Evolutionary conservation across 2,113 vertebrate genomes (phyloP), one percentile per base, ranked within the genome.

Genomic region (Rhipidura dahli): DNA sequence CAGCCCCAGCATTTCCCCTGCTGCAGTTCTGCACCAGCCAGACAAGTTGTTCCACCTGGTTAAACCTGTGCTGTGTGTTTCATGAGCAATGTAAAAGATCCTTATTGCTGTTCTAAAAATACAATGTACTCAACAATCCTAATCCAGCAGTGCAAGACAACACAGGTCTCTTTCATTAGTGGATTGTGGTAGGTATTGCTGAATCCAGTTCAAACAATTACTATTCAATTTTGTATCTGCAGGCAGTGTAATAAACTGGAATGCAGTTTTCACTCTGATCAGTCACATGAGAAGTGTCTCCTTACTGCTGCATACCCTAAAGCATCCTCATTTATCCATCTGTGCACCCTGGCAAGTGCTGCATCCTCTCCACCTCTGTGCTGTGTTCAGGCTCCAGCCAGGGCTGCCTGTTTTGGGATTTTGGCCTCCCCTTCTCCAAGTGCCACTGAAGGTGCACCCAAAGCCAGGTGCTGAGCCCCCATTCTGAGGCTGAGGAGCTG

Each of bases 121-220:
- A 88, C 71, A 83, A n/a, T n/a, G 15, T 82, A n/a, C 71, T 97
- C 97, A 96, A 95, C 98, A 97, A 95, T 95, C 98, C 97, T 95
- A 90, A 97, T 98, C 97, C 98, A 97, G 89, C 97, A 97, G 96
- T 98, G 97, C 98, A 98, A 99, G 98, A 98, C 96, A 96, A 97
- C 97, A 98, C 98, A 99, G 97, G 98, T 92, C 87, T 89, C 73
- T 86, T 81, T 98, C 98, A 97, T 98, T 98, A 97, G 93, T 95
- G 97, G 98, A 20, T 97, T 96, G 97, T 98, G 98, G 98, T 98
- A 91, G 92, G 90, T 94, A 98, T 97, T 92, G 97, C 97, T 98
- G 98, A 98, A 98, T 98, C 97, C 90, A 98, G 98, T 98, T 95
- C 98, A 98, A 98, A 98, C 97, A 98, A 98, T 98, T 98, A 94